Conservation (phyloP, 2,888 invertebrate genomes). For the Gibbula magus region DNA sequence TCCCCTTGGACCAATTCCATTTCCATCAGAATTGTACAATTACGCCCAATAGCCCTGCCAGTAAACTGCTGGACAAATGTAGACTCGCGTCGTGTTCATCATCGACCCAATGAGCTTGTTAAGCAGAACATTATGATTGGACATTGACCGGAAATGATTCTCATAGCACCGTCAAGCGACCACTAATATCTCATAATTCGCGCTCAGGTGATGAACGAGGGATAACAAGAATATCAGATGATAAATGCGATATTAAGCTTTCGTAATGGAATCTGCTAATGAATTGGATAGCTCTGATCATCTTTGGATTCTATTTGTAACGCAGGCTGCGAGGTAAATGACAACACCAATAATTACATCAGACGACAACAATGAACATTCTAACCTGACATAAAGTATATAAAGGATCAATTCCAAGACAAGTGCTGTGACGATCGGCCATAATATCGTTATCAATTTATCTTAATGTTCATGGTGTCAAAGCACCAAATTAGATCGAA, state of each 20-base stretch:
- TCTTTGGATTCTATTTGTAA: no score
- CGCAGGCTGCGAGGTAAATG: no score
- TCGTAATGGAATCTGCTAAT: not conserved
- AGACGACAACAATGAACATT: no score
- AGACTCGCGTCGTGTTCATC: not conserved
- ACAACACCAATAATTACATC: no score
- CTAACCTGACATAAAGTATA: no score
- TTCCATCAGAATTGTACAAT: conserved; percentile 8
- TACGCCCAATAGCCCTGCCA: not conserved
- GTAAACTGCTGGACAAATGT: not conserved
- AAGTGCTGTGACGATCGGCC: not conserved
- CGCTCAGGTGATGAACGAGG: not conserved
- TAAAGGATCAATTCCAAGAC: not conserved
- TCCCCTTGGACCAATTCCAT: conserved; percentile 18
- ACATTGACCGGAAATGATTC: not conserved
- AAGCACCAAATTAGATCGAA: not conserved
- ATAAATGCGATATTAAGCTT: not conserved
- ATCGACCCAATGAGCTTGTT: not conserved
- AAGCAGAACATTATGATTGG: not conserved
- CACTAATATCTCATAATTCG: not conserved
- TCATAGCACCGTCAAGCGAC: not conserved
- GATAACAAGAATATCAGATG: not conserved
- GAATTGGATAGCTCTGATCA: no score
- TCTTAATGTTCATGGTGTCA: not conserved
- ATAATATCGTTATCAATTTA: not conserved